Evolutionary conservation across 2,113 vertebrate species (phyloP), one percentile per base, ranked within the genome.

Genomic region (Hyla sarda): DNA sequence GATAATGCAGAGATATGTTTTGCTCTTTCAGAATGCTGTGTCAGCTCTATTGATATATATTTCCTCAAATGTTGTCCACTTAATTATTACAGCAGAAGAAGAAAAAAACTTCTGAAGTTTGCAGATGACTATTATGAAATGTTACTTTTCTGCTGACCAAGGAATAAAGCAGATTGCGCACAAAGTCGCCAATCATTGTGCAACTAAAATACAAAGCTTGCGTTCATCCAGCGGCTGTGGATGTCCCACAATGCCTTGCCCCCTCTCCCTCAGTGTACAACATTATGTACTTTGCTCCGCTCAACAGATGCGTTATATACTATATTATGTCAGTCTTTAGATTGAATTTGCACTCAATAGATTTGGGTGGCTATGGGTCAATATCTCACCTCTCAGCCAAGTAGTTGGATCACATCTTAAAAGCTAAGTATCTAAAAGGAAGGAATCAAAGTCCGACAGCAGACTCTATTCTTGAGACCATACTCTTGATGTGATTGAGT

Each of bases 81-180:
- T 17, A 10, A 37, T 3, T 28, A 28, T 50, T 16, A n/a, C 48
- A 28, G 25, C 13, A 28, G 2, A n/a, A 47, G 25, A 47, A 3
- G 4, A 32, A 34, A 69, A 19, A 11, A 19, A 11, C 47, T 52
- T 25, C 14, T 11, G 28, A 32, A 16, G 5, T 25, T 76, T 76
- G 48, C 74, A 76, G 13, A 52, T 28, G 23, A 76, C 2, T 7
- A n/a, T 76, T 76, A 28, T 50, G 74, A 50, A 76, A 76, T 41
- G 1, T 48, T 17, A 74, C 28, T 28, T 17, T 50, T 76, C n/a
- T 76, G 74, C 74, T 76, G 74, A 74, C 45, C 72, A 47, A 25
- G 58, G 1, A 32, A 17, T 16, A 32, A 16, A 28, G 8, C 23
- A 74, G 21, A 45, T 45, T n/a, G 17, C n/a, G 37, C 37, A 23